These are phyloP conservation scores for Amphiura filiformis DNA, from an alignment of 35 echinoderm and acorn worm species.

Conservation along the genomic window DNA sequence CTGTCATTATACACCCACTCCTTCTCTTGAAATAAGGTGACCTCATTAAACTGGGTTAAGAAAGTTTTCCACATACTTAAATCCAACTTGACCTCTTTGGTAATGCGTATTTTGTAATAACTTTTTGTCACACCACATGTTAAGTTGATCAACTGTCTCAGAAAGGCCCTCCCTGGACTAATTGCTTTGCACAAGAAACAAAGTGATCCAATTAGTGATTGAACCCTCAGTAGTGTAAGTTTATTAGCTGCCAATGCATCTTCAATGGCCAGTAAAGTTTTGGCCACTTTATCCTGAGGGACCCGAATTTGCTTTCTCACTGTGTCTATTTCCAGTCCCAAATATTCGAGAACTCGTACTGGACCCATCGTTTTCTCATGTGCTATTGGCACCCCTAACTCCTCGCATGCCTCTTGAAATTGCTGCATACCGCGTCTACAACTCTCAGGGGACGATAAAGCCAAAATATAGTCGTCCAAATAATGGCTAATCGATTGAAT, in stretches of 20 bases:
- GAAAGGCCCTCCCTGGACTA: conserved; percentile 21
- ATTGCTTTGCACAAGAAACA: conserved; percentile 36
- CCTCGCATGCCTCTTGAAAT: background rate
- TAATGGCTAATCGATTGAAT: background rate
- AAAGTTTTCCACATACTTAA: background rate
- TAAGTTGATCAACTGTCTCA: background rate
- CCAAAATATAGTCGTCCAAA: conserved; percentile 12
- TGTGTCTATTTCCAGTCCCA: conserved; percentile 28
- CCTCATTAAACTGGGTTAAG: background rate
- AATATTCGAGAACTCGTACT: background rate
- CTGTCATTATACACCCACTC: background rate
- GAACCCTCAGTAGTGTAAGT: background rate
- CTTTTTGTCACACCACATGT: background rate
- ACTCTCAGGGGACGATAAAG: background rate
- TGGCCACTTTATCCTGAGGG: background rate
- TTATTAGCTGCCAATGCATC: background rate
- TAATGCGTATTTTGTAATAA: conserved; percentile 28
- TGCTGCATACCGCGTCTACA: background rate
- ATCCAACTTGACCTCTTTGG: background rate
- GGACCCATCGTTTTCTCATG: conserved; percentile 21
- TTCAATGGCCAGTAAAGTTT: background rate
- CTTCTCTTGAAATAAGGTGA: background rate
- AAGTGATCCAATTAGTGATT: conserved; percentile 19
- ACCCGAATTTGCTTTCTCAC: background rate
- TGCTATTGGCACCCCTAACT: conserved; percentile 6